Base-by-base conservation (phyloP, 2,113 vertebrate genomes). In the Ameiurus melas region DNA sequence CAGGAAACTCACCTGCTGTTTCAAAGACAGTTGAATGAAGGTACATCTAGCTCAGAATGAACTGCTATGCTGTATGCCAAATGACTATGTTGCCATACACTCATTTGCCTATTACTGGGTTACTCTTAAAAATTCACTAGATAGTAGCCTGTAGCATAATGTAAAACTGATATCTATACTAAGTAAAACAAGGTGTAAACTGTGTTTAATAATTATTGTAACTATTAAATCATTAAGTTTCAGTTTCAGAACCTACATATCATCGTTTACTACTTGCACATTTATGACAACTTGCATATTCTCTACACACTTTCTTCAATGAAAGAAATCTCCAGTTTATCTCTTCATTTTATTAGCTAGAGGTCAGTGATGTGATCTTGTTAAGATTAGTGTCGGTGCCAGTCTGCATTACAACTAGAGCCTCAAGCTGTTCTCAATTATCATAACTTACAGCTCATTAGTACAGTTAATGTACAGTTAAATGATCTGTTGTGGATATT, bases 371-470 rank as follows among this genome's bases (percentile, higher is more conserved):
- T 92, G 91, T 88, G n/a, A 92, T 92, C 93, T 93, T 90, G 39
- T 55, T 53, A 33, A 55, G 62, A 68, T 68, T 87, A 75, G 75
- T 70, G 73, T 47, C 39, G 47, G 39, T 77, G 39, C 36, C 92
- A 85, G 77, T 87, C 84, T 85, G 86, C 19, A 19, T 60, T 91
- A 92, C 93, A 93, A 91, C 58, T 89, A 73, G 68, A 30, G 39
- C 87, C 92, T 93, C 91, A 89, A 87, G 86, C 73, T 58, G 89
- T 89, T 86, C 80, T 95, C 91, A 90, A 94, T 95, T 93, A 94
- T 86, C n/a, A 90, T 90, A 85, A 91, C 92, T 82, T 89, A 92
- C 92, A 71, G 78, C 86, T 90, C 90, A 92, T 90, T 93, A 93
- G 85, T 89, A 93, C 39, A 77, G 39, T 77, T 77, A 77, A 77